A percentile compares a stretch with the other conserved stretches of the same genome.
These are phyloP conservation scores for Pseudopodoces humilis DNA, from an alignment of 2,113 vertebrate species.

Conservation along the genomic window DNA sequence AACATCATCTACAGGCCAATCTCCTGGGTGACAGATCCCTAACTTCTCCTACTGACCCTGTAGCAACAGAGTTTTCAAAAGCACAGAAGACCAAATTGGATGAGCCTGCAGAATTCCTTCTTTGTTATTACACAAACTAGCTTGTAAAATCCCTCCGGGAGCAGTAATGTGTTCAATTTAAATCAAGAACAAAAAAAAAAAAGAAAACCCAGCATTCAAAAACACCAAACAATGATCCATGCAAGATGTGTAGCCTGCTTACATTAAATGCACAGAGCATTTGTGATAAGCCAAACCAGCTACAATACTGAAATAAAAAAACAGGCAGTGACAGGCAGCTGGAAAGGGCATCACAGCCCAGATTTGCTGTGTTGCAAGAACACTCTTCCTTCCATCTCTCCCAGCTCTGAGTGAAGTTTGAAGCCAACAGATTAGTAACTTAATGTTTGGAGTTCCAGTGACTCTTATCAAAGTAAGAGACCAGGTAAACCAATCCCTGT, in stretches of 20 bases:
- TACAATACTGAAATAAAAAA: not conserved
- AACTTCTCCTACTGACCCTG: not conserved
- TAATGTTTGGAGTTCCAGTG: not conserved
- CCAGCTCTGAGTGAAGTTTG: not conserved
- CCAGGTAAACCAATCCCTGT: not conserved
- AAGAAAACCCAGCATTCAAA: not conserved
- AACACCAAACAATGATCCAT: not conserved
- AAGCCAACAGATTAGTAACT: not conserved
- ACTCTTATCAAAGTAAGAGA: not conserved
- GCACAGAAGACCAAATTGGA: not conserved
- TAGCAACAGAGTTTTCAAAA: conserved; percentile 29
- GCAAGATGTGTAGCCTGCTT: not conserved
- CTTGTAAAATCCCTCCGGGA: not conserved
- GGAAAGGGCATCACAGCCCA: not conserved
- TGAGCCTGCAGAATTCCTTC: conserved; percentile 36
- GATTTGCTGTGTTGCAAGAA: not conserved
- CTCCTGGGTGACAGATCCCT: not conserved
- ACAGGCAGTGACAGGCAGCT: not conserved
- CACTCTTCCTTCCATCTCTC: not conserved
- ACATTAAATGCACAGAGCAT: not conserved
- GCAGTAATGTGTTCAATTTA: not conserved
- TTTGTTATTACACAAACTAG: conserved; percentile 19
- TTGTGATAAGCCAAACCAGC: not conserved
- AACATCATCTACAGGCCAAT: conserved; percentile 13
- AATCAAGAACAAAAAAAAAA: not conserved